Conservation (phyloP, 2,113 vertebrate species). For the Hydrochoerus hydrochaeris region DNA sequence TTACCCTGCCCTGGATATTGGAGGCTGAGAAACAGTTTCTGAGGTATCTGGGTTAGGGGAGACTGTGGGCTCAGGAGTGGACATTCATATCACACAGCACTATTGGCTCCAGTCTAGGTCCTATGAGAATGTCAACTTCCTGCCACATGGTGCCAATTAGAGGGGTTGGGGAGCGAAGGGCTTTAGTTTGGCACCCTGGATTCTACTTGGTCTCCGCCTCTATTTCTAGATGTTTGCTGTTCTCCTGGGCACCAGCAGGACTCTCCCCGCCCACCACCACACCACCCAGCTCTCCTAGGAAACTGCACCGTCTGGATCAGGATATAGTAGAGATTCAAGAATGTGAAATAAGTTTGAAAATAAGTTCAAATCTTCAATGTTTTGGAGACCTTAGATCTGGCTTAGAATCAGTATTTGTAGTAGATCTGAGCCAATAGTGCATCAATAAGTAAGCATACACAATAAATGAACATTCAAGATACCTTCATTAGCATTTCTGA, state of each 20-base stretch:
- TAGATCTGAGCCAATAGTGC: constrained; percentile 88
- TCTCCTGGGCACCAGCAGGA: constrained; percentile 79
- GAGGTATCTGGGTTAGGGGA: constrained; percentile 60
- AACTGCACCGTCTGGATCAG: constrained; percentile 90
- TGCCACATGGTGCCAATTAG: constrained; percentile 72
- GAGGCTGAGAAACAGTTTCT: constrained; percentile 73
- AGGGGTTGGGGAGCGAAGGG: constrained; percentile 71
- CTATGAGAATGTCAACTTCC: constrained; percentile 79
- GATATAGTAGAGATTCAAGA: constrained; percentile 90
- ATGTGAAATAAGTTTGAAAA: constrained; percentile 91
- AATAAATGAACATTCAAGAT: constrained; percentile 87
- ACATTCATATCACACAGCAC: constrained; percentile 80
- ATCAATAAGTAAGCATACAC: constrained; percentile 87
- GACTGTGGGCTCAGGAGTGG: constrained; percentile 78
- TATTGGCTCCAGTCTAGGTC: constrained; percentile 81
- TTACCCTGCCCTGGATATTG: constrained; percentile 49
- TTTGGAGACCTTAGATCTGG: constrained; percentile 92
- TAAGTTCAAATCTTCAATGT: constrained; percentile 93
- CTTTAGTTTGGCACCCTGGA: constrained; percentile 72
- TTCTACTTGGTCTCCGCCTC: constrained; percentile 68
- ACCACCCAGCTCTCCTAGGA: constrained; percentile 87
- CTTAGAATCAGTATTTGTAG: constrained; percentile 89
- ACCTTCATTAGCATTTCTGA: constrained; percentile 88
- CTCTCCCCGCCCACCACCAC: neutral
- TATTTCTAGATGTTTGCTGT: constrained; percentile 81